Base-by-base conservation (phyloP, 2,113 vertebrate genomes). In the Chloroceryle aenea region DNA sequence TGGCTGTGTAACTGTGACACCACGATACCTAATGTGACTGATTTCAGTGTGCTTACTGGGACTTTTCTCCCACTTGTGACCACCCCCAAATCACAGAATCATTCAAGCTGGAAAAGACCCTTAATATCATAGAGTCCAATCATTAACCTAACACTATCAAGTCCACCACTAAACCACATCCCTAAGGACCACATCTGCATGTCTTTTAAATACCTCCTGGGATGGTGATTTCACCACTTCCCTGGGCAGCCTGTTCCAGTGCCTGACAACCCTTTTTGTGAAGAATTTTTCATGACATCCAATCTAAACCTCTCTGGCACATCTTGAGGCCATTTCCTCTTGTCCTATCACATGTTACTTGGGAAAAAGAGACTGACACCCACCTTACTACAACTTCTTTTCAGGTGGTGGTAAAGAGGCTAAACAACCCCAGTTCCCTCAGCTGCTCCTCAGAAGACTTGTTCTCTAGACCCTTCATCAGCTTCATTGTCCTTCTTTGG, bases 141-240 rank as follows among this genome's bases (percentile, higher is more conserved):
- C 8, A 3, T 20, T 34, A 47, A 61, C 43, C 19, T 29, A 61
- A 22, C 55, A 76, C 25, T 47, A 6, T 26, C 56, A 61, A 76
- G 10, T 18, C 26, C 26, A 36, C n/a, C 10, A 10, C n/a, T 48
- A 59, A 81, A 42, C 12, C 2, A 1, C 8, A 9, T 53, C n/a
- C 25, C 15, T 20, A 61, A 1, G 18, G 34, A 14, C 26, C 50
- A 53, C 12, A 29, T n/a, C 45, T 61, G 38, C 26, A 19, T 0
- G 0, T 13, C 40, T 67, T 42, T 48, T 62, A 1, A 55, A n/a
- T 1, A 38, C 5, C 11, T 56, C 23, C 73, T 55, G 22, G 5
- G 26, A 7, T 23, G 20, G 29, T 5, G n/a, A 69, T 7, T n/a
- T 47, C 8, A 69, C 7, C 25, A 34, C 15, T 19, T 81, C 38